A percentile compares a stretch with the other conserved stretches of the same genome.
These are phyloP conservation scores for Coilia nasus DNA, from an alignment of 2,797 vertebrate genomes.

Conservation along the genomic window DNA sequence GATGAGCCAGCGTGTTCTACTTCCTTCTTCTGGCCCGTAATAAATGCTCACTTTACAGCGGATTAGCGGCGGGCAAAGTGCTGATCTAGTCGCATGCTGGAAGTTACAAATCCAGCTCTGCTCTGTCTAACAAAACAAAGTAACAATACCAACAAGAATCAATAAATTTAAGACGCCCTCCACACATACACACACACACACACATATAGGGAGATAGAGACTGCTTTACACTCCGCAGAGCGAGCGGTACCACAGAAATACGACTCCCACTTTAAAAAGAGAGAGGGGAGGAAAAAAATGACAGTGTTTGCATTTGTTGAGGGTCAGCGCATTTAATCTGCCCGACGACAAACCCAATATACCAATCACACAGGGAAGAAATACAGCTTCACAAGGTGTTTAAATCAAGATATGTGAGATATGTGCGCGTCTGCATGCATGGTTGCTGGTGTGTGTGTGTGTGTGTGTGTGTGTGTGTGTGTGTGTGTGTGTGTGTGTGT, in stretches of 20 bases:
- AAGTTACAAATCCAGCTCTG: neutral
- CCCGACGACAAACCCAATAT: slow-evolving; percentile 54
- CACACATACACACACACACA: no score
- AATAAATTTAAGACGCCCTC: neutral
- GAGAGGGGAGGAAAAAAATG: slow-evolving; percentile 45
- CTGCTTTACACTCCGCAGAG: neutral
- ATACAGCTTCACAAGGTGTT: slow-evolving; percentile 46
- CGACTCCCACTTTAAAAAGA: slow-evolving; percentile 42
- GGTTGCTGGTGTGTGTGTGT: neutral
- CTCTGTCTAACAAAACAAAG: slow-evolving; percentile 13
- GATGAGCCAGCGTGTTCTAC: neutral
- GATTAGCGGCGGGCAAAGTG: neutral
- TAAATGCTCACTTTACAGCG: slow-evolving; percentile 8
- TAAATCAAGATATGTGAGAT: neutral
- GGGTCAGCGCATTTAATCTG: slow-evolving; percentile 60
- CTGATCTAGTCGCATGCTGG: neutral
- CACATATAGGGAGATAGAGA: neutral
- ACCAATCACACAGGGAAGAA: slow-evolving; percentile 63
- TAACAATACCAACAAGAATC: slow-evolving; percentile 15
- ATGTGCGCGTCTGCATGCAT: neutral
- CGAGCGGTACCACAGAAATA: slow-evolving; percentile 42
- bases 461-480: neutral
- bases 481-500: no score
- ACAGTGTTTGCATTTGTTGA: slow-evolving; percentile 52
- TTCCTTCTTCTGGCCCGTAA: neutral